Evolutionary conservation across 2,888 invertebrate species (phyloP).

Genomic region (Euclidia mi): DNA sequence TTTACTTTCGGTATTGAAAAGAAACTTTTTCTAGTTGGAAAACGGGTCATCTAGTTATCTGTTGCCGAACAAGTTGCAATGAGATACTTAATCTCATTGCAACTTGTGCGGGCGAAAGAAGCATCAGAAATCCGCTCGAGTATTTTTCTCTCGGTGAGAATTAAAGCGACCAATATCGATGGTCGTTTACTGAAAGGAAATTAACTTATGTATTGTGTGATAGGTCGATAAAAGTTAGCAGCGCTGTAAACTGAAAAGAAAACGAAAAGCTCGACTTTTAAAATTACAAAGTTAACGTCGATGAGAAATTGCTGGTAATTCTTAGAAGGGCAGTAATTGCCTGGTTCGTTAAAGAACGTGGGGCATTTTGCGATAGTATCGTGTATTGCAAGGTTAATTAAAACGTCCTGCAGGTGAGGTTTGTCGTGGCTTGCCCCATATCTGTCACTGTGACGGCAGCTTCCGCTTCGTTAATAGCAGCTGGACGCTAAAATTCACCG

Average conservation of each 20-base stretch:
- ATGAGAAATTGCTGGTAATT: background rate
- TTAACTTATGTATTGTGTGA: conserved; percentile 11
- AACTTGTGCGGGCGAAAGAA: conserved; percentile 36
- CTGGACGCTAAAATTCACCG: conserved; percentile 32
- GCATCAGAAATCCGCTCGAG: conserved; percentile 17
- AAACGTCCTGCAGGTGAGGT: conserved; percentile 51
- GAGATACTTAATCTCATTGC: conserved; percentile 50
- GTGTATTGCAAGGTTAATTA: conserved; percentile 58
- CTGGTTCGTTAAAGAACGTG: background rate
- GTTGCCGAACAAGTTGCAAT: too few species aligned
- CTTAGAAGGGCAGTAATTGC: too few species aligned
- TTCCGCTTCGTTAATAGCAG: conserved; percentile 43
- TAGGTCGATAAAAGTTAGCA: conserved; percentile 21
- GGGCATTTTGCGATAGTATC: conserved; percentile 20
- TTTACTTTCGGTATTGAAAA: conserved; percentile 64
- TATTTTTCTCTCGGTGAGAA: conserved; percentile 11
- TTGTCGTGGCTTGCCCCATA: conserved; percentile 52
- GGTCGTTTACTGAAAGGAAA: conserved; percentile 11
- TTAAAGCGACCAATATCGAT: background rate
- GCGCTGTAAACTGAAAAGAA: conserved; percentile 17
- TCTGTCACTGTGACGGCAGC: conserved; percentile 55
- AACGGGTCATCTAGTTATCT: conserved; percentile 57
- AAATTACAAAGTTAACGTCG: background rate
- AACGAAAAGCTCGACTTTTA: conserved; percentile 14
- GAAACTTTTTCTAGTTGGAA: conserved; percentile 55